phyloP scores from a whole-genome alignment of 2,797 vertebrate species.

The Hemibagrus guttatus region DNA sequence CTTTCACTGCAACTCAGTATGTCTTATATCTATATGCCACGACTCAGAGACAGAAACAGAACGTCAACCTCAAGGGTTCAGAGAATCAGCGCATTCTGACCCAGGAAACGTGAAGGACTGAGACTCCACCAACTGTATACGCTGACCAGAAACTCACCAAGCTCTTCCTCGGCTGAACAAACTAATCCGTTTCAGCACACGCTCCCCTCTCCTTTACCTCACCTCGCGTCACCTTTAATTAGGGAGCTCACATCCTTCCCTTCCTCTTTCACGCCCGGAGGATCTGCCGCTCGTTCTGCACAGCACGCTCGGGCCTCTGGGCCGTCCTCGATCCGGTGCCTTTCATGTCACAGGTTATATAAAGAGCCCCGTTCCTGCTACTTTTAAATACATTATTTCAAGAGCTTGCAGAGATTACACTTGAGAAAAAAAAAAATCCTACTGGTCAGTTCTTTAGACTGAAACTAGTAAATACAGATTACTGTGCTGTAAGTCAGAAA shows the following conservation, averaged over 20 bases:
- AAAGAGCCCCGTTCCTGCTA: background rate
- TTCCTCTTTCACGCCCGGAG: conserved; percentile 14
- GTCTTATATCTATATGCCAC: no score
- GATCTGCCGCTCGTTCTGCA: background rate
- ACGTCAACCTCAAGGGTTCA: no score
- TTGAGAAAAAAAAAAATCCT: background rate
- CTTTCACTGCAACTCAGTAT: background rate
- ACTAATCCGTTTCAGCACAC: conserved; percentile 41
- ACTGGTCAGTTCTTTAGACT: background rate
- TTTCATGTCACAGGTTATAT: conserved; percentile 21
- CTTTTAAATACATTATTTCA: conserved; percentile 7
- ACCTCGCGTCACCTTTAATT: conserved; percentile 39
- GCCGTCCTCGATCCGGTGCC: no score
- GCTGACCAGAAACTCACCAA: conserved; percentile 64
- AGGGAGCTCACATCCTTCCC: background rate
- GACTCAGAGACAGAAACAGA: no score
- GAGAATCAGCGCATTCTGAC: background rate
- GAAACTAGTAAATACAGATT: background rate
- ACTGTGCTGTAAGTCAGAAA: background rate
- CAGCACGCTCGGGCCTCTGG: conserved; percentile 9
- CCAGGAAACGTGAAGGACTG: background rate
- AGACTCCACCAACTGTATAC: conserved; percentile 63
- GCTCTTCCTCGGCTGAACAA: conserved; percentile 41
- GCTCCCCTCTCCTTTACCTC: conserved; percentile 48
- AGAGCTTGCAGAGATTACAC: background rate